Evolutionary conservation across 2,797 vertebrate genomes (phyloP).

Genomic region (Manis javanica): DNA sequence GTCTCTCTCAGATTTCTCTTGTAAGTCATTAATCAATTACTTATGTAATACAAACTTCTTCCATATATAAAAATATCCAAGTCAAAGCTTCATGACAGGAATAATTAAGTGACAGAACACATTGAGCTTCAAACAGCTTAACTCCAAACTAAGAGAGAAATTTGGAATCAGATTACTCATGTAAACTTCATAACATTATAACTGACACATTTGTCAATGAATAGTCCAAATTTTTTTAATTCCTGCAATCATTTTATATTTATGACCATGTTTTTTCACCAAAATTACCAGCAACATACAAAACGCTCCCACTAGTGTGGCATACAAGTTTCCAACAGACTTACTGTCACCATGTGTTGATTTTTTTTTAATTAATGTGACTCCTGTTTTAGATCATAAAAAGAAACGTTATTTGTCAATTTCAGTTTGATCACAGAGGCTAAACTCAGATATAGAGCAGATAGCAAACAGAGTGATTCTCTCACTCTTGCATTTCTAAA

Average conservation of each 20-base stretch:
- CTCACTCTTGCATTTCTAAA: constrained; percentile 20
- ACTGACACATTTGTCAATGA: constrained; percentile 40
- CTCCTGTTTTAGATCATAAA: constrained; percentile 61
- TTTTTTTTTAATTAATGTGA: constrained; percentile 22
- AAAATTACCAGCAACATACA: constrained; percentile 26
- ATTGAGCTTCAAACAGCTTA: not conserved
- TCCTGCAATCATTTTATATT: constrained; percentile 49
- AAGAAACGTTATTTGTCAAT: constrained; percentile 61
- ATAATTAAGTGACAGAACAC: not conserved
- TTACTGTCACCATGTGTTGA: constrained; percentile 50
- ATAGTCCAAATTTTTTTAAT: not conserved
- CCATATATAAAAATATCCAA: not conserved
- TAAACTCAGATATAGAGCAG: constrained; percentile 17
- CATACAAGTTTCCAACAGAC: constrained; percentile 62
- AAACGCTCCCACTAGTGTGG: constrained; percentile 6
- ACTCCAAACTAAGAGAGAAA: not conserved
- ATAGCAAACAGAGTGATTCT: constrained; percentile 51
- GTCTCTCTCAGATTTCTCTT: not conserved
- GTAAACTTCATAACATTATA: not conserved
- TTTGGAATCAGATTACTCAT: not conserved
- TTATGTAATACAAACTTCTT: not conserved
- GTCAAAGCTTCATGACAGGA: not conserved
- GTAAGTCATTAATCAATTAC: not conserved
- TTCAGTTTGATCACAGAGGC: constrained; percentile 40
- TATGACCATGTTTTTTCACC: constrained; percentile 11